Evolutionary conservation across 23 tunicate genomes (phyloP).

Genomic region (Pegea sp.): DNA sequence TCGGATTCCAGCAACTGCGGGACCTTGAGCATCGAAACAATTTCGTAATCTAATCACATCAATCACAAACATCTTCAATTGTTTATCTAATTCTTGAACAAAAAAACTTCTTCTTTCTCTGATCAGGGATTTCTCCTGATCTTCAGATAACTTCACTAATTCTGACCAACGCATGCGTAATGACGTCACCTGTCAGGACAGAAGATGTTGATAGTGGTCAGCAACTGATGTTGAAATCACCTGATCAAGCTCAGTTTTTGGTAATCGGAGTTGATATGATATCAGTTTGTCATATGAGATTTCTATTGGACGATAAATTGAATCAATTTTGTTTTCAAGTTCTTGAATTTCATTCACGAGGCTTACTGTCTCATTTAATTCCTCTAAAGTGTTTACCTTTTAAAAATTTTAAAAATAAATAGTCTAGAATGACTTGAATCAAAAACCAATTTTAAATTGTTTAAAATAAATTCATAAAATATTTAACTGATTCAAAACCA

Average conservation of each 20-base stretch:
- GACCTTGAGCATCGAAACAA: slow-evolving; percentile 83
- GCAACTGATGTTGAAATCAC: too few relatives aligned
- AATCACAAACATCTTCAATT: slow-evolving; percentile 76
- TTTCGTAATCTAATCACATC: slow-evolving; percentile 79
- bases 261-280: too few relatives aligned
- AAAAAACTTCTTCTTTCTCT: slow-evolving; percentile 67
- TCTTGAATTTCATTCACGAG: slow-evolving; percentile 75
- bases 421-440: too few relatives aligned
- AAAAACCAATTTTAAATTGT: too few relatives aligned
- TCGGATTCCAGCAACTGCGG: slow-evolving; percentile 68
- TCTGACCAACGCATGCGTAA: slow-evolving; percentile 80
- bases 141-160: slow-evolving; percentile 41
- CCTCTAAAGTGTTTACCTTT: slow-evolving; percentile 68
- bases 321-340: slow-evolving; percentile 89
- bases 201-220: too few relatives aligned
- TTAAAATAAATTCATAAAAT: neutral
- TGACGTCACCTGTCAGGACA: slow-evolving; percentile 56
- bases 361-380: slow-evolving; percentile 59
- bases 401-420: too few relatives aligned
- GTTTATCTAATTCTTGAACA: slow-evolving; percentile 90
- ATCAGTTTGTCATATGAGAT: too few relatives aligned
- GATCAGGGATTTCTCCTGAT: slow-evolving; percentile 44
- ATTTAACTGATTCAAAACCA: neutral
- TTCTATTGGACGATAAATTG: slow-evolving; percentile 79
- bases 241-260: too few relatives aligned